Percentiles rank a stretch among this genome's conserved stretches.
Evolutionary conservation across 2,113 vertebrate genomes (phyloP).

Genomic region (Hemibates koningsi): DNA sequence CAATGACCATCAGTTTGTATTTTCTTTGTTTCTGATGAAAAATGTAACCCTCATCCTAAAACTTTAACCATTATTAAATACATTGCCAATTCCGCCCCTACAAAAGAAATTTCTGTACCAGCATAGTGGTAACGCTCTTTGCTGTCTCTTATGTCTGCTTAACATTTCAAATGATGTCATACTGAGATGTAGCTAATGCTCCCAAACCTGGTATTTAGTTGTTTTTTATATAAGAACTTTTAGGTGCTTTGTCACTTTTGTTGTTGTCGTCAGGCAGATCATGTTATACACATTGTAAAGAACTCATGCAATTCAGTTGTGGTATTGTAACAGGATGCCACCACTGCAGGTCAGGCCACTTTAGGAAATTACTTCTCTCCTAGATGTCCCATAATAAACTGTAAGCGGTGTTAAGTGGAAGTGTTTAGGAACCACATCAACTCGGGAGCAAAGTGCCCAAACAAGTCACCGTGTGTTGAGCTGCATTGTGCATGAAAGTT

Average conservation of each 20-base stretch:
- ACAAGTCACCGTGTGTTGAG: not conserved
- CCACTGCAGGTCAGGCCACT: not conserved
- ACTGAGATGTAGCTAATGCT: not conserved
- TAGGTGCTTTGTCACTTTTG: not conserved
- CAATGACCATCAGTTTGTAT: not conserved
- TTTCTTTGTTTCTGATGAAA: not conserved
- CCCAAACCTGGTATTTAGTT: not conserved
- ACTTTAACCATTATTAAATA: not conserved
- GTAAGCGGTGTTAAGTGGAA: not conserved
- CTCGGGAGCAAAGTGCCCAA: not conserved
- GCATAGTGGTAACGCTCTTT: not conserved
- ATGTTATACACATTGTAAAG: not conserved
- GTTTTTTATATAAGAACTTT: not conserved
- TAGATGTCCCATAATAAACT: not conserved
- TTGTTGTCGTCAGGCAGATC: not conserved
- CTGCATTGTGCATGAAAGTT: not conserved
- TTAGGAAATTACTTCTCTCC: accelerated
- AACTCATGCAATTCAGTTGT: not conserved
- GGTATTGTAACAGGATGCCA: not conserved
- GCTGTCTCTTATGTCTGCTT: not conserved
- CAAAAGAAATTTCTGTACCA: not conserved
- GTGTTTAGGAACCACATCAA: not conserved
- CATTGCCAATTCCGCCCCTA: not conserved
- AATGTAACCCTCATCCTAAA: not conserved
- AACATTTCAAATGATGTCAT: not conserved